Percentiles rank a stretch among this genome's conserved stretches.
phyloP scores from a whole-genome alignment of 2,797 vertebrate species.

The Karalla daura region DNA sequence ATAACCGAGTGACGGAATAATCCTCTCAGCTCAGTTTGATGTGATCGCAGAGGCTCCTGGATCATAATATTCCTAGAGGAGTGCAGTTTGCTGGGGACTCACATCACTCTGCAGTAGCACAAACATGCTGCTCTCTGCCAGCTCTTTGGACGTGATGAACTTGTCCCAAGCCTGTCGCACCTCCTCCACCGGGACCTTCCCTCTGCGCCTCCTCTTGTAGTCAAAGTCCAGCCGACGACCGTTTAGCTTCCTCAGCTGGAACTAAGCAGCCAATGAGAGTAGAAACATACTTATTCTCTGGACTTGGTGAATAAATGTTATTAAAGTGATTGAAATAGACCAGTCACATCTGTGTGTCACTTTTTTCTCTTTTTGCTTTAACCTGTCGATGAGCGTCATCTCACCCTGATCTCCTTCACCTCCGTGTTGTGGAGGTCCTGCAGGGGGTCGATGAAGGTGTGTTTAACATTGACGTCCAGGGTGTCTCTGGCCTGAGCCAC shows the following conservation, averaged over 20 bases:
- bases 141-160: constrained; percentile 87
- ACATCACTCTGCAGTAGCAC: constrained; percentile 93
- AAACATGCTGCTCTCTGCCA: constrained; percentile 94
- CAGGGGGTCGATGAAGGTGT: constrained; percentile 92
- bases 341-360: too few species aligned
- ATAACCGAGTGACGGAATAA: too few species aligned
- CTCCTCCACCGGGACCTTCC: constrained; percentile 90
- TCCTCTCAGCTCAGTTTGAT: too few species aligned
- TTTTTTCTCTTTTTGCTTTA: too few species aligned
- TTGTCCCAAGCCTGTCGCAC: constrained; percentile 88
- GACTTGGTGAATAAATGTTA: too few species aligned
- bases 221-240: constrained; percentile 94
- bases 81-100: too few species aligned
- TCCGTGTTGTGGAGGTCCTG: constrained; percentile 92
- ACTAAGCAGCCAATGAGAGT: constrained; percentile 71
- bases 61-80: too few species aligned
- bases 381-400: constrained; percentile 1
- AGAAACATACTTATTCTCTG: too few species aligned
- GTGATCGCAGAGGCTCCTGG: too few species aligned
- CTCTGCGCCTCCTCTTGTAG: constrained; percentile 91
- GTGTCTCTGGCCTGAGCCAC: constrained; percentile 90
- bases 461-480: constrained; percentile 90
- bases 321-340: too few species aligned
- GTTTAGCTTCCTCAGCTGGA: constrained; percentile 92
- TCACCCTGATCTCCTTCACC: constrained; percentile 92